Evolutionary conservation across 2,888 invertebrate genomes (phyloP), one percentile per base, ranked within the genome.

Genomic region (Mesoligia furuncula): DNA sequence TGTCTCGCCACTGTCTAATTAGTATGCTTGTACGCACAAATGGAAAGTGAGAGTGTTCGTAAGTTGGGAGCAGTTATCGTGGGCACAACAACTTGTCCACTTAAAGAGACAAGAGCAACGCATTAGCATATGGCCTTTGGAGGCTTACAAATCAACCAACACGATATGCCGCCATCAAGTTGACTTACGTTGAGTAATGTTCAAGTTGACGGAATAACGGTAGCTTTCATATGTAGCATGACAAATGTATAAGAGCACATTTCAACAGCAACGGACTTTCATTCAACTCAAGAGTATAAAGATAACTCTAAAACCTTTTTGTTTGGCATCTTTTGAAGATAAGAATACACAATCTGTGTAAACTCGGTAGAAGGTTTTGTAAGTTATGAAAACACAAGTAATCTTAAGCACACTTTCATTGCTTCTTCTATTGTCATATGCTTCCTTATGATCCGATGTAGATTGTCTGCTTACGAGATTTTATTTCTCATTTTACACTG

Each of bases 101-200:
- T 84, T 79, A 87, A 77, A 73, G 51, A 80, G 80, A 85, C 85
- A 87, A 85, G 87, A 85, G 70, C 73, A 87, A 90, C 82, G 85
- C 91, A 95, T 96, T 95, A 93, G 89, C 95, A 95, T 95, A 93
- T 88, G 93, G 93, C 95, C 94, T 95, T 94, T 94, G 83, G 75
- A 77, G 77, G 61, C 68, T 68, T 74, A 81, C 70, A 81, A 80
- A 87, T 90, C 90, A 86, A 85, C 87, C 78, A 83, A 73, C 75
- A 84, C 75, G 77, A 76, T 84, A 80, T 73, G 79, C 75, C n/a
- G 77, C 80, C 76, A 79, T 80, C 76, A 79, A 77, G 73, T 80
- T 80, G 80, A 86, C 88, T 81, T 82, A 74, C 51, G 69, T 79
- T 85, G 73, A 73, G 73, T 85, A 85, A 87, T 84, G 73, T 67